phyloP scores from a whole-genome alignment of 2,888 invertebrate genomes.

The Clistopyga incitator region DNA sequence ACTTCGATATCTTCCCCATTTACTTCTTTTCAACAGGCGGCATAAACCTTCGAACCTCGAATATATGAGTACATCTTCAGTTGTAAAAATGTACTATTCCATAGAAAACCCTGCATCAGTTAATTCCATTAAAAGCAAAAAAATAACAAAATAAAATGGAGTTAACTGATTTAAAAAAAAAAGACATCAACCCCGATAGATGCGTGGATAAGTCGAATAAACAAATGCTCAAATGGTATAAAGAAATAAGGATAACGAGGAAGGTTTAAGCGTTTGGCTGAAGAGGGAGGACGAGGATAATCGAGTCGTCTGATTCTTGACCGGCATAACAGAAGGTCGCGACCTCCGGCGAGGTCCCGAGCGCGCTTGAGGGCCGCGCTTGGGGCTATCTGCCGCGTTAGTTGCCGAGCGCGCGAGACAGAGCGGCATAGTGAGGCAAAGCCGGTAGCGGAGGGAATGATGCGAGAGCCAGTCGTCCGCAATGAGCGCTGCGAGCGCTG shows the following conservation, averaged over 20 bases:
- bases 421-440: slow-evolving; percentile 37
- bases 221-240: background rate
- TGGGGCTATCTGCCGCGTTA: slow-evolving; percentile 59
- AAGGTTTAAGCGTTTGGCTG: background rate
- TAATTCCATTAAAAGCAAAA: background rate
- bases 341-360: slow-evolving; percentile 78
- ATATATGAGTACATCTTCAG: too few species aligned
- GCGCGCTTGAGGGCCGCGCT: slow-evolving; percentile 63
- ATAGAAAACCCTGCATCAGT: too few species aligned
- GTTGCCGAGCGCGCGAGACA: slow-evolving; percentile 45
- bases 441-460: slow-evolving; percentile 35
- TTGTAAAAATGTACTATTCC: too few species aligned
- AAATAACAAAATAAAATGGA: background rate
- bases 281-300: slow-evolving; percentile 52
- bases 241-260: background rate
- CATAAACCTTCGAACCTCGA: too few species aligned
- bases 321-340: slow-evolving; percentile 81
- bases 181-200: background rate
- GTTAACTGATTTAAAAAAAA: background rate
- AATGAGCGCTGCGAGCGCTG: background rate
- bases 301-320: slow-evolving; percentile 76
- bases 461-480: background rate
- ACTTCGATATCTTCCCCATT: too few species aligned
- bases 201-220: background rate
- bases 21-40: too few species aligned